Base-by-base conservation (phyloP, 2,797 vertebrate genomes). In the Betta splendens region DNA sequence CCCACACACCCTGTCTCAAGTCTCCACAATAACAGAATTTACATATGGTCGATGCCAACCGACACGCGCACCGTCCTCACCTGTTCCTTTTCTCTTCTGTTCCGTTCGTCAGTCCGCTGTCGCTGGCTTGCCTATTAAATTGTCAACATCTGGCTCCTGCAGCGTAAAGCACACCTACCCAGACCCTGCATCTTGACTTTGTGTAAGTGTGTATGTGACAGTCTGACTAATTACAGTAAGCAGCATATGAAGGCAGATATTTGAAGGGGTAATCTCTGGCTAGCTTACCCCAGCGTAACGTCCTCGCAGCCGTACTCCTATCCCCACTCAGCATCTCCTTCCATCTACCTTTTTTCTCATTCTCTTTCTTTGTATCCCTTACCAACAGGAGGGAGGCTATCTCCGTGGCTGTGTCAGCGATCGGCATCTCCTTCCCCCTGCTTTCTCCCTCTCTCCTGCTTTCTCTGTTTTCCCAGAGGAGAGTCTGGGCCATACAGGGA, bases 331-430 rank as follows among this genome's bases (percentile, higher is more conserved):
- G 68, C 82, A 73, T 77, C 69, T 63, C 64, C 57, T 66, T 63
- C 66, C 52, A 60, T 77, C 76, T 66, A 60, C 62, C 66, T 51
- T 60, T 32, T 38, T 49, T 61, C 52, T 75, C 78, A 49, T 72
- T 62, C 74, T 31, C 7, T 74, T 81, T 64, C 72, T 81, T 85
- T 80, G 72, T 75, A 79, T 70, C 69, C 64, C 70, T 68, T 35
- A 46, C 77, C 72, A 70, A 78, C 72, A 75, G 75, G 73, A 82
- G 71, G 73, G 76, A 69, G 77, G 72, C 76, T 86, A 85, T 87
- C 80, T 88, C 67, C 56, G 69, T 50, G 54, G 69, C 87, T 83
- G 83, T 77, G 83, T 89, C 85, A 89, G 87, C 82, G 56, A 85
- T 84, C 69, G 25, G 56, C 68, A 77, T 67, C 72, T 56, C 50